Evolutionary conservation across 2,888 invertebrate species (phyloP).

Genomic region (Dione juno): DNA sequence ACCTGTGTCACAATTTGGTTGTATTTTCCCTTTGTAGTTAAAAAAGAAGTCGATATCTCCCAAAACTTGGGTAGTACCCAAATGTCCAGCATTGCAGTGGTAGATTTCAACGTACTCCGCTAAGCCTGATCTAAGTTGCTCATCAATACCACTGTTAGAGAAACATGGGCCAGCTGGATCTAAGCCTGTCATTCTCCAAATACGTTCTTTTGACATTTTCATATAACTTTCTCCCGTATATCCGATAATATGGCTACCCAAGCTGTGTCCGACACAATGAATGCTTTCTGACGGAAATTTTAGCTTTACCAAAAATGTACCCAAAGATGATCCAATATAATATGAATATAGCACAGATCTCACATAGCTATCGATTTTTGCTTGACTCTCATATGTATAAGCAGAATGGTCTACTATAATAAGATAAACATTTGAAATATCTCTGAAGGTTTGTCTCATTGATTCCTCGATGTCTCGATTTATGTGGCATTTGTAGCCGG

Average conservation of each 20-base stretch:
- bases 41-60: constrained; percentile 75
- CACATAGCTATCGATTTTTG: constrained; percentile 43
- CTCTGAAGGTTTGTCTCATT: constrained; percentile 41
- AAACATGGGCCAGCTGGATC: constrained; percentile 50
- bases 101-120: constrained; percentile 73
- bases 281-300: constrained; percentile 39
- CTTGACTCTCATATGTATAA: constrained; percentile 43
- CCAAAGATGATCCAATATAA: constrained; percentile 44
- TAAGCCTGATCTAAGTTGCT: constrained; percentile 65
- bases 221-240: constrained; percentile 42
- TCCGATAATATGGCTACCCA: constrained; percentile 47
- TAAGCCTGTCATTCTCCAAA: constrained; percentile 45
- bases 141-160: constrained; percentile 41
- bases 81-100: constrained; percentile 71
- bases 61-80: constrained; percentile 61
- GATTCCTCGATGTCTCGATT: constrained; percentile 43
- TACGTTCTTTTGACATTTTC: constrained; percentile 29
- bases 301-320: constrained; percentile 41
- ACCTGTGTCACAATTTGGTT: constrained; percentile 32
- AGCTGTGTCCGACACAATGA: constrained; percentile 47
- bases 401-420: constrained; percentile 47
- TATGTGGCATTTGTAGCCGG: constrained; percentile 46
- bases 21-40: constrained; percentile 55
- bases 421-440: constrained; percentile 41
- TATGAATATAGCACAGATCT: constrained; percentile 48